Evolutionary conservation across 2,888 invertebrate genomes (phyloP).

Genomic region (Sphaerophoria rueppellii): DNA sequence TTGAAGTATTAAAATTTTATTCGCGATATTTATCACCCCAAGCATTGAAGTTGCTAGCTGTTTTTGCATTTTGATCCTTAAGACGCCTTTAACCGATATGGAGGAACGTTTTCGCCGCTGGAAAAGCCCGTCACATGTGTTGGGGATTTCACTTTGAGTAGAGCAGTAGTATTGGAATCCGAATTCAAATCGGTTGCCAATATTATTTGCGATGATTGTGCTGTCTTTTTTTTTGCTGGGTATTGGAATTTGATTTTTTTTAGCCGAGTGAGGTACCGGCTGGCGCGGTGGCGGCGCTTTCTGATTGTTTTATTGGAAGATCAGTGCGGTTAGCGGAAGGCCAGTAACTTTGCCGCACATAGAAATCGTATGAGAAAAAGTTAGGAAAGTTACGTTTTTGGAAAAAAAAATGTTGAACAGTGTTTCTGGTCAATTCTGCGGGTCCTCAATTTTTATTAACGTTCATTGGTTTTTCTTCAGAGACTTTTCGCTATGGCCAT

Average conservation of each 20-base stretch:
- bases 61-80: background rate
- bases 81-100: conserved; percentile 9
- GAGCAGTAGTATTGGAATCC: conserved; percentile 24
- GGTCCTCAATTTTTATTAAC: conserved; percentile 43
- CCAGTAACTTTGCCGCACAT: conserved; percentile 49
- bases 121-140: conserved; percentile 12
- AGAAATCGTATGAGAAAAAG: too few relatives aligned
- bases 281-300: conserved; percentile 33
- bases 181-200: conserved; percentile 31
- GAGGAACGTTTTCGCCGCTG: conserved; percentile 39
- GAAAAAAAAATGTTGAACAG: background rate
- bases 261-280: conserved; percentile 55
- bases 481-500: conserved; percentile 19
- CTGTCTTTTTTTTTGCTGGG: conserved; percentile 56
- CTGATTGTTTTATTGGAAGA: conserved; percentile 69
- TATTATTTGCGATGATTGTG: conserved; percentile 62
- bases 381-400: too few relatives aligned
- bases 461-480: background rate
- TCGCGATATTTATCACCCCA: conserved; percentile 71
- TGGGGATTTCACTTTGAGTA: conserved; percentile 67
- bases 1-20: conserved; percentile 74
- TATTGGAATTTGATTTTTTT: conserved; percentile 69
- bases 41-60: conserved; percentile 9
- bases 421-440: conserved; percentile 36
- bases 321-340: conserved; percentile 51